Percentiles rank a stretch among this genome's conserved stretches.
These are phyloP conservation scores for Heliangelus exortis DNA, from an alignment of 2,797 vertebrate genomes.

Conservation along the genomic window DNA sequence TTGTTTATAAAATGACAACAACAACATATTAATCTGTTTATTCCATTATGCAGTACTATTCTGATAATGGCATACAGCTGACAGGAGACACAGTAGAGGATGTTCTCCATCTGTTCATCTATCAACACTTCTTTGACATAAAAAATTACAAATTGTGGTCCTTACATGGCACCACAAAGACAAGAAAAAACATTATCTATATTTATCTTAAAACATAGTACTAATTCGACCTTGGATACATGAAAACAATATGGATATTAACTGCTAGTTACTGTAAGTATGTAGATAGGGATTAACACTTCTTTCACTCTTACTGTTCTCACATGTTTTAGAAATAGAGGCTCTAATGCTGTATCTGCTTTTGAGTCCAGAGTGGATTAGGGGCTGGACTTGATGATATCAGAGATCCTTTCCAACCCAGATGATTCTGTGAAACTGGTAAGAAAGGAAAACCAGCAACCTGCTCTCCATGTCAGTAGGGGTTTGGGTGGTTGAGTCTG, in stretches of 20 bases:
- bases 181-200: background rate
- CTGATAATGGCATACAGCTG: conserved; percentile 22
- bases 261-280: background rate
- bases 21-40: background rate
- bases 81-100: background rate
- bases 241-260: background rate
- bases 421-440: background rate
- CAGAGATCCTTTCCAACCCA: no score
- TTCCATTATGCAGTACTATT: conserved; percentile 5
- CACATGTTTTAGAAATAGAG: background rate
- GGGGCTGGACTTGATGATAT: no score
- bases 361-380: background rate
- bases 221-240: background rate
- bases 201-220: background rate
- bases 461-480: background rate
- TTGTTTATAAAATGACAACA: background rate
- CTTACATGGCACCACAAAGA: background rate
- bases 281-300: background rate
- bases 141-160: background rate
- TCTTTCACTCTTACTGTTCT: background rate
- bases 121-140: background rate
- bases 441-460: background rate
- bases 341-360: background rate
- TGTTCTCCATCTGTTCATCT: conserved; percentile 61
- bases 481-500: conserved; percentile 5